Evolutionary conservation across 2,888 invertebrate species (phyloP).

Genomic region (Antheraea assamensis): DNA sequence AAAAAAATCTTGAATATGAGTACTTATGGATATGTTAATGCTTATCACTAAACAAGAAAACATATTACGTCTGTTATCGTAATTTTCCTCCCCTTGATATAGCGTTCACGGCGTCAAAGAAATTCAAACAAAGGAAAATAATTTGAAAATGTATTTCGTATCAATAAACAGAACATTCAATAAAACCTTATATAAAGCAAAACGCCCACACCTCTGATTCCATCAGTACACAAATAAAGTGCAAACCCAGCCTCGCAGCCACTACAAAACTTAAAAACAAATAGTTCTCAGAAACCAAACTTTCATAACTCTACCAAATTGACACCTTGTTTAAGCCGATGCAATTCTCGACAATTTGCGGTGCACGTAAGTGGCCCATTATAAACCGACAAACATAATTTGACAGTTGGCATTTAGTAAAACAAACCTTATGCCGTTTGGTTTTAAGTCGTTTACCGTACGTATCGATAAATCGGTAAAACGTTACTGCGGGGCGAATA

Average conservation of each 20-base stretch:
- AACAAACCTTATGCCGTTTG: slow-evolving; percentile 28
- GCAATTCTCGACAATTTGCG: slow-evolving; percentile 79
- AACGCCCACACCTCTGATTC: slow-evolving; percentile 57
- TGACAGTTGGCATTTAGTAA: slow-evolving; percentile 26
- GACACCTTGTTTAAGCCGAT: slow-evolving; percentile 78
- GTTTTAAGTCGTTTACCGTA: slow-evolving; percentile 27
- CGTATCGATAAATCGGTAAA: slow-evolving; percentile 41
- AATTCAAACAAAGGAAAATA: background rate
- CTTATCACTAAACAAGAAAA: too few relatives aligned
- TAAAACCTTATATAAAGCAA: slow-evolving; percentile 63
- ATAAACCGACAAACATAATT: slow-evolving; percentile 56
- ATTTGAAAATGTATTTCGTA: background rate
- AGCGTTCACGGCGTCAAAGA: too few relatives aligned
- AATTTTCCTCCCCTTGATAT: too few relatives aligned
- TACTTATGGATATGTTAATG: too few relatives aligned
- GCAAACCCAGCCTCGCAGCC: slow-evolving; percentile 54
- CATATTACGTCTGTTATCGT: too few relatives aligned
- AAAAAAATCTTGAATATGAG: too few relatives aligned
- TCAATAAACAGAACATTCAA: slow-evolving; percentile 43
- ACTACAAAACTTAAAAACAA: slow-evolving; percentile 73
- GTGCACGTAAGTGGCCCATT: slow-evolving; percentile 78
- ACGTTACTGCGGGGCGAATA: slow-evolving; percentile 62
- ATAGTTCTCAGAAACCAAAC: slow-evolving; percentile 76
- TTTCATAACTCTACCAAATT: slow-evolving; percentile 81
- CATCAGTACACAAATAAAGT: slow-evolving; percentile 68